phyloP scores from a whole-genome alignment of 2,888 invertebrate species.

The Dicyrtoma fusca region DNA sequence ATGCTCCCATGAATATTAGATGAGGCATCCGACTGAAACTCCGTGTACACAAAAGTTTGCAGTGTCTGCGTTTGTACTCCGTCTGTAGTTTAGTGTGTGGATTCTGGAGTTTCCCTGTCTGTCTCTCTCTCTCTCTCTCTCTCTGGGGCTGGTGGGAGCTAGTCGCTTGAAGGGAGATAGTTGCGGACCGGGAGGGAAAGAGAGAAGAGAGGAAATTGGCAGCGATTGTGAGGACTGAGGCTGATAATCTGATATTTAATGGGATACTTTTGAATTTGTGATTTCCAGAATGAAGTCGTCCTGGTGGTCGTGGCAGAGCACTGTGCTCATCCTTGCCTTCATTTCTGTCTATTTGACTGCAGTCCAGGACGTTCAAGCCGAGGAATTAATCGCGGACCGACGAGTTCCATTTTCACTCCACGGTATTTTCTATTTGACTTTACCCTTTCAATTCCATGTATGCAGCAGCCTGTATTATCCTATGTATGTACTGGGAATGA shows the following conservation, averaged over 20 bases:
- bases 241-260: constrained; percentile 5
- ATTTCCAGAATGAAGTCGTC: constrained; percentile 58
- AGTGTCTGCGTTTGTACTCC: too few relatives aligned
- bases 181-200: background rate
- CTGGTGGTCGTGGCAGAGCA: constrained; percentile 58
- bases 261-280: constrained; percentile 19
- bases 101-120: too few relatives aligned
- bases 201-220: constrained; percentile 10
- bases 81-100: too few relatives aligned
- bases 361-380: constrained; percentile 59
- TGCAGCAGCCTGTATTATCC: background rate
- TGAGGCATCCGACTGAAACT: too few relatives aligned
- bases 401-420: constrained; percentile 19
- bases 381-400: constrained; percentile 46
- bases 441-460: background rate
- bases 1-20: too few relatives aligned
- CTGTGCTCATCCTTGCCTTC: constrained; percentile 58
- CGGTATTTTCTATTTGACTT: constrained; percentile 8
- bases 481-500: background rate
- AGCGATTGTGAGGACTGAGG: background rate
- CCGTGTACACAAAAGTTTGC: too few relatives aligned
- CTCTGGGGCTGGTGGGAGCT: too few relatives aligned
- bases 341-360: constrained; percentile 59
- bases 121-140: too few relatives aligned
- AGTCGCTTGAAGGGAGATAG: too few relatives aligned